Evolutionary conservation across 2,797 vertebrate genomes (phyloP), one percentile per base, ranked within the genome.

Genomic region (Cossypha polioptera): DNA sequence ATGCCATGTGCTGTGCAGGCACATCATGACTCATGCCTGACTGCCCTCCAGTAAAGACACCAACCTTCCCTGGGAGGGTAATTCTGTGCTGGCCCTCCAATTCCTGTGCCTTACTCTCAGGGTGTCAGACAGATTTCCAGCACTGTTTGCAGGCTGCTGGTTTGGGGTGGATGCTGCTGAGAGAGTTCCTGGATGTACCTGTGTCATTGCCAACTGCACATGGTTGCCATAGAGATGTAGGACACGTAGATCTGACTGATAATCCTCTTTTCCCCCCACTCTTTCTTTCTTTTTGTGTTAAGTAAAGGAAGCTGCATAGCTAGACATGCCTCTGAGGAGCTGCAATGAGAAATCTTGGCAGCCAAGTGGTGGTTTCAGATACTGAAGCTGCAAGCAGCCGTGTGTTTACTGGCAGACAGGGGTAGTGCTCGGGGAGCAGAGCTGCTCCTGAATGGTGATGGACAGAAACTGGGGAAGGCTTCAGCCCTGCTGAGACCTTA

Each of bases 151-250:
- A 92, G 48, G 66, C 73, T 92, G 68, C 90, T 82, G 53, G 38
- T 88, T 89, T 85, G 67, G 91, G 69, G 43, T 66, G 7, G 36
- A 31, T 62, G 77, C 50, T 73, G 84, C 53, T 91, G 53, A 62
- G 40, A 83, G 33, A 26, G 43, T 65, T 83, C 68, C 76, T 73
- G 80, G 79, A 83, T 69, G 57, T 92, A 88, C 84, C 47, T 29
- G 79, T 69, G 81, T 73, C 35, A 3, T 81, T 91, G 86, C 90
- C 95, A 92, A 71, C 57, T 51, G 51, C 78, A 9, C 68, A 77
- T 3, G 14, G 96, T 97, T 98, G 94, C 96, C 85, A 95, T 97
- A 92, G 97, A 97, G 95, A 98, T 89, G 69, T 48, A 42, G 58
- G 86, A 94, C 68, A 92, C 2, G 1, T 28, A 71, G 94, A 95